Conservation (phyloP, 1,140 invertebrate genomes). For the Aricia agestis region DNA sequence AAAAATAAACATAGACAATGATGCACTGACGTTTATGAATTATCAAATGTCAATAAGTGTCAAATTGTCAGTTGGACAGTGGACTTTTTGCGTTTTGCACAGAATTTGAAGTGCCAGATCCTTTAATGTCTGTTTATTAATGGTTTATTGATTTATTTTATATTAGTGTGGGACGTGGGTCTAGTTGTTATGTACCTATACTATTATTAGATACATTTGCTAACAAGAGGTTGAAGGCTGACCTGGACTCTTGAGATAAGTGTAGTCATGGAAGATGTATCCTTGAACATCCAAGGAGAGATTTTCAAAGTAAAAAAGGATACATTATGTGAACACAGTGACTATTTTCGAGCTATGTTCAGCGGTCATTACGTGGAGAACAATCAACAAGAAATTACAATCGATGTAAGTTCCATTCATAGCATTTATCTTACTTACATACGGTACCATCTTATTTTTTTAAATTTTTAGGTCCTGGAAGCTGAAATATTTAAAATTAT, state of each 20-base stretch:
- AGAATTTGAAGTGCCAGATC: not conserved
- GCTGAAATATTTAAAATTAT: conserved; percentile 54
- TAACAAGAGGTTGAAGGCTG: not conserved
- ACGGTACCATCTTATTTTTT: no score
- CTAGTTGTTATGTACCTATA: not conserved
- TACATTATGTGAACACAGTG: conserved; percentile 56
- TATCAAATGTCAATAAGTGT: not conserved
- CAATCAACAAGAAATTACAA: conserved; percentile 47
- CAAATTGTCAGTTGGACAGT: not conserved
- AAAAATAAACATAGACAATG: no score
- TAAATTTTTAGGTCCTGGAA: conserved; percentile 50
- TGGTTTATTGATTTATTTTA: not conserved
- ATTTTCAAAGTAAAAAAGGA: conserved; percentile 52
- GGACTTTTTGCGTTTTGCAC: not conserved
- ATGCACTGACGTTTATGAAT: not conserved
- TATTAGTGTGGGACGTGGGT: not conserved
- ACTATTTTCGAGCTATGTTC: conserved; percentile 70
- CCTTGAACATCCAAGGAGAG: conserved; percentile 42
- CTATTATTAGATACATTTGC: not conserved
- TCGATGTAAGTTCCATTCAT: conserved; percentile 47
- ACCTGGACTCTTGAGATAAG: not conserved
- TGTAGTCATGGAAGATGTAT: conserved; percentile 40
- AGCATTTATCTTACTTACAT: no score
- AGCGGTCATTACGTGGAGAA: conserved; percentile 63
- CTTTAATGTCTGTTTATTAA: no score